Conservation (phyloP, 2,797 vertebrate species). For the Hylomyscus alleni region DNA sequence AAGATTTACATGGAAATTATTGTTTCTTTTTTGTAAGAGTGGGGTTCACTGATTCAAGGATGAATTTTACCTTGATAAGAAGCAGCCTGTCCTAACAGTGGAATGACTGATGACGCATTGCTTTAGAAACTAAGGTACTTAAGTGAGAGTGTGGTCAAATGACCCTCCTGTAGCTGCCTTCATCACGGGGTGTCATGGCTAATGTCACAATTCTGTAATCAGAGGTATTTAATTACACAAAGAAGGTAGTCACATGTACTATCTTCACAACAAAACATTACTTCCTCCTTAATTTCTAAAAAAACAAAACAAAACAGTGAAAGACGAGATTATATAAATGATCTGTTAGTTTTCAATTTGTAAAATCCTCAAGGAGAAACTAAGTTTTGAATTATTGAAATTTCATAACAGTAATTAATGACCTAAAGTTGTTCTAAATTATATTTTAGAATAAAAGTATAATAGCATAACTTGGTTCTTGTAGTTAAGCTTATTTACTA, state of each 20-base stretch:
- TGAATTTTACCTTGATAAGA: slow-evolving; percentile 56
- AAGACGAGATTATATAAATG: slow-evolving; percentile 79
- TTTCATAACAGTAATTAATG: background rate
- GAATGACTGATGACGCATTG: background rate
- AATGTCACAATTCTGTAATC: slow-evolving; percentile 26
- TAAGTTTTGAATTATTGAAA: slow-evolving; percentile 56
- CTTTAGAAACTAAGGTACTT: background rate
- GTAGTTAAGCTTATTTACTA: slow-evolving; percentile 59
- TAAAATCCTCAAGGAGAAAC: slow-evolving; percentile 50
- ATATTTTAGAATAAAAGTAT: slow-evolving; percentile 31
- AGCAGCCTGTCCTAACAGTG: slow-evolving; percentile 11
- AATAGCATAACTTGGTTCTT: slow-evolving; percentile 63
- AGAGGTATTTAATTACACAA: slow-evolving; percentile 23
- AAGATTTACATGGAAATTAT: slow-evolving; percentile 10
- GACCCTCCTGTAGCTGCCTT: slow-evolving; percentile 16
- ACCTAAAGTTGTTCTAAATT: slow-evolving; percentile 3
- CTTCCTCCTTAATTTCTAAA: slow-evolving; percentile 74
- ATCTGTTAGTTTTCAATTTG: slow-evolving; percentile 59
- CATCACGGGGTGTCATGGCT: slow-evolving; percentile 17
- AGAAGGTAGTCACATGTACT: slow-evolving; percentile 61
- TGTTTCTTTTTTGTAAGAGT: slow-evolving; percentile 33
- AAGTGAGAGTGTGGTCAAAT: slow-evolving; percentile 43
- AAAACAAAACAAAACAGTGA: slow-evolving; percentile 75
- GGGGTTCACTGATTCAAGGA: background rate
- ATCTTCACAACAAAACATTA: slow-evolving; percentile 79